Evolutionary conservation across 2,888 invertebrate genomes (phyloP).

Genomic region (Allophyes oxyacanthae): DNA sequence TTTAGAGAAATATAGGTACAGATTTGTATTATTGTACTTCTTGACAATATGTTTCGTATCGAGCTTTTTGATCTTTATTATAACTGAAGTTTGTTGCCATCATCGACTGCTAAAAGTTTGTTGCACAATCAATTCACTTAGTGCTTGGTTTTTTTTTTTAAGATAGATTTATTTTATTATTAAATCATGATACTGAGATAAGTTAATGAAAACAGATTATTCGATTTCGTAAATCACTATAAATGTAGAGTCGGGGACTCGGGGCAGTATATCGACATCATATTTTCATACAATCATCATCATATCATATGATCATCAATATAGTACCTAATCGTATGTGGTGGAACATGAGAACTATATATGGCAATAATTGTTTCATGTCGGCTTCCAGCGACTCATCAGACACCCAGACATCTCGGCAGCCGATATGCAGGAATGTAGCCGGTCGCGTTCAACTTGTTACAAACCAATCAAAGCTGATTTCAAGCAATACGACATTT

Average conservation of each 20-base stretch:
- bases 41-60: no score
- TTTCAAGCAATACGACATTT: slow-evolving; percentile 34
- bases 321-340: no score
- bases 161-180: no score
- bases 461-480: slow-evolving; percentile 52
- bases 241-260: slow-evolving; percentile 1
- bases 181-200: no score
- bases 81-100: no score
- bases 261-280: slow-evolving; percentile 15
- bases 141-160: no score
- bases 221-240: background rate
- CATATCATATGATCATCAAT: no score
- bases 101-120: no score
- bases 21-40: background rate
- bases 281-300: slow-evolving; percentile 34
- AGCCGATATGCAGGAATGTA: slow-evolving; percentile 59
- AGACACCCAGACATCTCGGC: slow-evolving; percentile 35
- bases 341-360: slow-evolving; percentile 19
- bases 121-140: background rate
- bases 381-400: slow-evolving; percentile 58
- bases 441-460: slow-evolving; percentile 59
- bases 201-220: no score
- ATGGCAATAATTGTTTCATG: slow-evolving; percentile 44
- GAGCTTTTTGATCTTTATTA: no score
- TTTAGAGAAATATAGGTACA: slow-evolving; percentile 9